Percentiles rank a stretch among this genome's conserved stretches.
Conservation (phyloP, 2,888 invertebrate species). For the Aphodius granarius region DNA sequence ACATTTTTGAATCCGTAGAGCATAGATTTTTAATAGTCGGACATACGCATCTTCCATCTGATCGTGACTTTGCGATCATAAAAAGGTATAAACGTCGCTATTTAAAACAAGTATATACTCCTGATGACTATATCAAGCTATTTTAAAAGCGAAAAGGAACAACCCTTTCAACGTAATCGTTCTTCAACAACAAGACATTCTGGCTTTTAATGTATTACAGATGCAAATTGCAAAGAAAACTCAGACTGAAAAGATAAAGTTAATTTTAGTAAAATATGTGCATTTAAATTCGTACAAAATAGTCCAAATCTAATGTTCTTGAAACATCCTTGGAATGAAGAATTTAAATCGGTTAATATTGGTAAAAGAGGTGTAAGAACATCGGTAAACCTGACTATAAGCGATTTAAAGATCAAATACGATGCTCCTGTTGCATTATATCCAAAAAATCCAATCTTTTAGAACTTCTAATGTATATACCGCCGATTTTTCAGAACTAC, state of each 20-base stretch:
- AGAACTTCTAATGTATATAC: no score
- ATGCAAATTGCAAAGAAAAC: not conserved
- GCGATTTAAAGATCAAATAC: no score
- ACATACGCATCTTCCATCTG: conserved; percentile 20
- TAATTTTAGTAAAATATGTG: conserved; percentile 14
- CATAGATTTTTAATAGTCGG: conserved; percentile 17
- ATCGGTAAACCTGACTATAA: no score
- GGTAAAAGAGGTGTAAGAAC: not conserved
- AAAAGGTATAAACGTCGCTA: conserved; percentile 13
- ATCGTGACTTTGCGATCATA: conserved; percentile 17
- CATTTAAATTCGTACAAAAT: conserved; percentile 11
- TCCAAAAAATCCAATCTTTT: no score
- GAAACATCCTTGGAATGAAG: not conserved
- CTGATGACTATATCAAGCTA: conserved; percentile 11
- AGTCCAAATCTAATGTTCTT: conserved; percentile 2
- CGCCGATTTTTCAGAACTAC: no score
- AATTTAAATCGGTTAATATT: conserved; percentile 3
- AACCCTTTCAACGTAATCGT: conserved; percentile 15
- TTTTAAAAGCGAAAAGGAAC: conserved; percentile 18
- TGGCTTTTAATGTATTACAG: not conserved
- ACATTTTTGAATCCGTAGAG: conserved; percentile 15
- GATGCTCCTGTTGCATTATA: no score
- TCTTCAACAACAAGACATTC: conserved; percentile 14
- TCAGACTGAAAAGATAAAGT: conserved; percentile 9
- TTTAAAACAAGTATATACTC: conserved; percentile 12